Conservation (phyloP, 2,888 invertebrate genomes). For the Campoletis raptor region DNA sequence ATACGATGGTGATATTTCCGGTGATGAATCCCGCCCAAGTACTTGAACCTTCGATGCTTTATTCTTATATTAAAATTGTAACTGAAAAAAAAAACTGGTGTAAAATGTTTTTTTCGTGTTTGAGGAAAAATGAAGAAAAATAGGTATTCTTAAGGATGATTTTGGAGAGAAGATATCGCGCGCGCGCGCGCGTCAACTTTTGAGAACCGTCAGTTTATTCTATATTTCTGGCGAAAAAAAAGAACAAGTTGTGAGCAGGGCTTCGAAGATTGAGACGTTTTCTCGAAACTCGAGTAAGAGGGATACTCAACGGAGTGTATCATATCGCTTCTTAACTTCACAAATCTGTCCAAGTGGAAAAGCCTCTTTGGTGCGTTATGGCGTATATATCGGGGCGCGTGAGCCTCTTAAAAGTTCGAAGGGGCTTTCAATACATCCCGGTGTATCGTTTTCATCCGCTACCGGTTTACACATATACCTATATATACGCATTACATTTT, state of each 20-base stretch:
- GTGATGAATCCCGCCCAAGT: conserved; percentile 21
- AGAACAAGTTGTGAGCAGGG: neutral
- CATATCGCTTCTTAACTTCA: conserved; percentile 50
- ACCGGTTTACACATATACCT: conserved; percentile 43
- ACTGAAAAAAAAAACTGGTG: no score
- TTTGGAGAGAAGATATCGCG: neutral
- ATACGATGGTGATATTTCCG: conserved; percentile 56
- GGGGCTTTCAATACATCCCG: conserved; percentile 56
- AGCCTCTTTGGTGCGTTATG: conserved; percentile 58
- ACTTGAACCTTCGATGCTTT: no score
- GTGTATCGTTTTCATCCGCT: conserved; percentile 66
- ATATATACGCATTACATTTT: conserved; percentile 1
- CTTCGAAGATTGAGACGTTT: conserved; percentile 57
- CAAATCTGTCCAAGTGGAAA: conserved; percentile 60
- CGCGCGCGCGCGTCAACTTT: neutral
- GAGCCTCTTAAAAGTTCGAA: conserved; percentile 43
- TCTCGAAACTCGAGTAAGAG: conserved; percentile 42
- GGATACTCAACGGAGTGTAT: conserved; percentile 57
- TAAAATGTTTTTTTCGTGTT: no score
- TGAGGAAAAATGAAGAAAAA: neutral
- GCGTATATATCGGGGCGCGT: conserved; percentile 55
- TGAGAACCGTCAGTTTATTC: neutral
- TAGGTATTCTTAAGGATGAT: neutral
- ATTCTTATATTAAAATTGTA: no score
- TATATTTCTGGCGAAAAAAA: neutral